These are phyloP conservation scores for Megalopta genalis DNA, from an alignment of 1,140 invertebrate species.

Conservation along the genomic window DNA sequence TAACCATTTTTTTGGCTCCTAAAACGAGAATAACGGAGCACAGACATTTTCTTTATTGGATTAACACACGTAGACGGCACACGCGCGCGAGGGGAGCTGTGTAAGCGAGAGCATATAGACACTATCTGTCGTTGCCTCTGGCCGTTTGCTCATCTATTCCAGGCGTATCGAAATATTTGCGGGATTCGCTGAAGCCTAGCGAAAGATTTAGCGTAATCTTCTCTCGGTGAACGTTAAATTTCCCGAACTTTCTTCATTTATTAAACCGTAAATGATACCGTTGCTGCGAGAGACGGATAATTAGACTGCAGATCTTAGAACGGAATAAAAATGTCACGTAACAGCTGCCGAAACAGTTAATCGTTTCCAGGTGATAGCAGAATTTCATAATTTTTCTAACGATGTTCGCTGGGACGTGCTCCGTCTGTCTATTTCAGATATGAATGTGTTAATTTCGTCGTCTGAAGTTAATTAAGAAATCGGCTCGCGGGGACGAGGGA, in stretches of 20 bases:
- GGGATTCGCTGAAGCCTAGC: conserved; percentile 26
- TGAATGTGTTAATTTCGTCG: no score
- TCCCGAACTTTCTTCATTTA: neutral
- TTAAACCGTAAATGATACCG: neutral
- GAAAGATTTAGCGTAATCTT: conserved; percentile 28
- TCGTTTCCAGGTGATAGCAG: no score
- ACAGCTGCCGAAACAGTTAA: no score
- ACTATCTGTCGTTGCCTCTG: conserved; percentile 54
- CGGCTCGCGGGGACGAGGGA: neutral
- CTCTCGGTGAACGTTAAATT: conserved; percentile 20
- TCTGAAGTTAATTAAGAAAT: neutral
- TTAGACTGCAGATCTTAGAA: no score
- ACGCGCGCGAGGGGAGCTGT: neutral
- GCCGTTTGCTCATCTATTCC: conserved; percentile 53
- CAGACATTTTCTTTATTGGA: conserved; percentile 10
- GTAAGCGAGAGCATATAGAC: conserved; percentile 52
- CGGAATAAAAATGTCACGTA: no score
- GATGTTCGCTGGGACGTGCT: no score
- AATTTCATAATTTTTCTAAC: no score
- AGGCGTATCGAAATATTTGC: conserved; percentile 46
- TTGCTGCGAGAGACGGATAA: no score
- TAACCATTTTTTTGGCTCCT: neutral
- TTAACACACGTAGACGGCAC: conserved; percentile 6
- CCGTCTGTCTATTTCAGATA: no score
- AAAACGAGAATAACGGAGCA: neutral